Conservation (phyloP, 1,140 invertebrate genomes). For the Dufourea novaeangliae region DNA sequence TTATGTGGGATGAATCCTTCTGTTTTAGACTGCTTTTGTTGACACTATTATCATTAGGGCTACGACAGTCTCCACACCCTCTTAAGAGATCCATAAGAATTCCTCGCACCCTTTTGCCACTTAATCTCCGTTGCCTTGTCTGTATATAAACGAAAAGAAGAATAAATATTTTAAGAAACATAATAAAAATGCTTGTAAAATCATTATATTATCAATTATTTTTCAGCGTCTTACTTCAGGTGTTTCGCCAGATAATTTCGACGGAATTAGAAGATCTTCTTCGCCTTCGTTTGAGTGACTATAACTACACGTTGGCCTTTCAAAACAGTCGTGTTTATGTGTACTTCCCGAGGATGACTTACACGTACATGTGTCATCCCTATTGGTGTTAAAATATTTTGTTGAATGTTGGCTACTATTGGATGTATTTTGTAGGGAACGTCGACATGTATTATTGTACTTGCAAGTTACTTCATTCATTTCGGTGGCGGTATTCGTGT, state of each 20-base stretch:
- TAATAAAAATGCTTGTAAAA: neutral
- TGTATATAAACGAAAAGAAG: constrained; percentile 25
- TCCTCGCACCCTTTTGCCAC: constrained; percentile 71
- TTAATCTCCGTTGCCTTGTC: constrained; percentile 68
- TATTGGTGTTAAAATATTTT: constrained; percentile 52
- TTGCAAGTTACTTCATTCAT: constrained; percentile 24
- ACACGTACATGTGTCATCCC: constrained; percentile 42
- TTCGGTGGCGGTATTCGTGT: neutral
- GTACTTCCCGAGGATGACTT: constrained; percentile 33
- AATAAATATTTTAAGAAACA: neutral
- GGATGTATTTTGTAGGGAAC: constrained; percentile 31
- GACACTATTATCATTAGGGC: constrained; percentile 42
- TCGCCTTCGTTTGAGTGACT: constrained; percentile 44
- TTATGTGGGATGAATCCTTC: constrained; percentile 21
- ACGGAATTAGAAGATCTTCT: constrained; percentile 56
- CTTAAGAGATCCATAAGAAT: constrained; percentile 74
- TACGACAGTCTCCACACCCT: constrained; percentile 73
- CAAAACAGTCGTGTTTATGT: constrained; percentile 21
- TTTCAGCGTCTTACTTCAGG: constrained; percentile 60
- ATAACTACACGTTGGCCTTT: constrained; percentile 27
- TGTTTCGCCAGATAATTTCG: constrained; percentile 50
- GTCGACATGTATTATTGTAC: constrained; percentile 27
- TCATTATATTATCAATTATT: neutral
- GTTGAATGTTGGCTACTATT: constrained; percentile 46
- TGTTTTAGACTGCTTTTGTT: constrained; percentile 34